phyloP scores from a whole-genome alignment of 2,888 invertebrate genomes.

The Beris chalybata region DNA sequence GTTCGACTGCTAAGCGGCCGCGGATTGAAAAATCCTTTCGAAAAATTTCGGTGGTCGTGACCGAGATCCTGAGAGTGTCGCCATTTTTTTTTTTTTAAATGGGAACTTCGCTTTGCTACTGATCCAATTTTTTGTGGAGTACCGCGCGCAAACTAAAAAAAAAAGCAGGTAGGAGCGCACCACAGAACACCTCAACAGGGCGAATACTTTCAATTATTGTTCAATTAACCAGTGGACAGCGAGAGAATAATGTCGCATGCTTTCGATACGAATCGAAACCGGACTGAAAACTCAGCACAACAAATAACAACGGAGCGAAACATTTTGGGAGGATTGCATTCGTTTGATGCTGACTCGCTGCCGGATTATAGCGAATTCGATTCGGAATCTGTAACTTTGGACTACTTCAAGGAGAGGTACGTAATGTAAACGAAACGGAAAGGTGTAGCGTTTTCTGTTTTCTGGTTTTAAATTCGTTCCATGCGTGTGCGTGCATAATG shows the following conservation, averaged over 20 bases:
- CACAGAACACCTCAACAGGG: too few species aligned
- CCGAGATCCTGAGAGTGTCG: too few species aligned
- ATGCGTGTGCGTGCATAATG: neutral
- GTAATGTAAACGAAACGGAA: conserved; percentile 14
- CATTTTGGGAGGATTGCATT: conserved; percentile 58
- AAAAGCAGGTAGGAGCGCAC: too few species aligned
- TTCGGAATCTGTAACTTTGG: conserved; percentile 59
- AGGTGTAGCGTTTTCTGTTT: too few species aligned
- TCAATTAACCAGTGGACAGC: conserved; percentile 14
- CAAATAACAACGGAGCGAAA: conserved; percentile 40
- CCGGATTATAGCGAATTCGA: conserved; percentile 62
- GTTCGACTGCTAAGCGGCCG: too few species aligned
- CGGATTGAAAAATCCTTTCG: too few species aligned
- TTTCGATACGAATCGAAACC: conserved; percentile 25
- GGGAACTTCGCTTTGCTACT: too few species aligned
- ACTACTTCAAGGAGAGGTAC: conserved; percentile 59
- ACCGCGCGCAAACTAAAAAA: too few species aligned
- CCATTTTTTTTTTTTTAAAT: too few species aligned
- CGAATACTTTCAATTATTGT: neutral
- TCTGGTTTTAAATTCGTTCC: too few species aligned
- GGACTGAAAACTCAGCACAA: conserved; percentile 18
- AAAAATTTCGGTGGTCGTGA: too few species aligned
- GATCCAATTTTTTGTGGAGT: too few species aligned
- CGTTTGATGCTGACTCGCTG: conserved; percentile 59
- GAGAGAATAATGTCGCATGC: conserved; percentile 37